phyloP scores from a whole-genome alignment of 2,113 vertebrate species.

The Oceanites oceanicus region DNA sequence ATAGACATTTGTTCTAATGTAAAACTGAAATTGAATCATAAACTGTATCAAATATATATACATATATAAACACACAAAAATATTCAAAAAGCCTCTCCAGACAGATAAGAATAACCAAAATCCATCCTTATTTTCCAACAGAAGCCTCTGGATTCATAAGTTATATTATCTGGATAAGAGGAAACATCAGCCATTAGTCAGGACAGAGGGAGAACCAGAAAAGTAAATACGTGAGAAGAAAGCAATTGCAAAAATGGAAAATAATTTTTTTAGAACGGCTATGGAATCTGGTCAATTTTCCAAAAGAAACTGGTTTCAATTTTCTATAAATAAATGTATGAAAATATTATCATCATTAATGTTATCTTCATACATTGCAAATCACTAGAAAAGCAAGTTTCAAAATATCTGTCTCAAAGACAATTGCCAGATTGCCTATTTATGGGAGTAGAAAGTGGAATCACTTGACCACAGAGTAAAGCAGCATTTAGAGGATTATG shows the following conservation, averaged over 20 bases:
- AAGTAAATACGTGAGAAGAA: background rate
- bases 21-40: background rate
- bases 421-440: background rate
- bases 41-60: background rate
- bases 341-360: background rate
- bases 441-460: background rate
- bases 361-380: background rate
- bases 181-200: background rate
- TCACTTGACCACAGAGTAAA: background rate
- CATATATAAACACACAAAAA: background rate
- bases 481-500: constrained; percentile 28
- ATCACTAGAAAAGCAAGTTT: background rate
- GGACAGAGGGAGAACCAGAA: background rate
- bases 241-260: background rate
- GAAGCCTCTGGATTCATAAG: background rate
- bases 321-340: background rate
- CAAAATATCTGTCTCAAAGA: background rate
- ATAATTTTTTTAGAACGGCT: background rate
- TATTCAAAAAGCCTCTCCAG: background rate
- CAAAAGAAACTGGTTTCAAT: background rate
- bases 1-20: background rate
- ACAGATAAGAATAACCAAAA: background rate
- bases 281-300: background rate
- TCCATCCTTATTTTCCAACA: background rate
- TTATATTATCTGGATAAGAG: background rate